Evolutionary conservation across 2,888 invertebrate species (phyloP), one percentile per base, ranked within the genome.

Genomic region (Thymelicus acteon): DNA sequence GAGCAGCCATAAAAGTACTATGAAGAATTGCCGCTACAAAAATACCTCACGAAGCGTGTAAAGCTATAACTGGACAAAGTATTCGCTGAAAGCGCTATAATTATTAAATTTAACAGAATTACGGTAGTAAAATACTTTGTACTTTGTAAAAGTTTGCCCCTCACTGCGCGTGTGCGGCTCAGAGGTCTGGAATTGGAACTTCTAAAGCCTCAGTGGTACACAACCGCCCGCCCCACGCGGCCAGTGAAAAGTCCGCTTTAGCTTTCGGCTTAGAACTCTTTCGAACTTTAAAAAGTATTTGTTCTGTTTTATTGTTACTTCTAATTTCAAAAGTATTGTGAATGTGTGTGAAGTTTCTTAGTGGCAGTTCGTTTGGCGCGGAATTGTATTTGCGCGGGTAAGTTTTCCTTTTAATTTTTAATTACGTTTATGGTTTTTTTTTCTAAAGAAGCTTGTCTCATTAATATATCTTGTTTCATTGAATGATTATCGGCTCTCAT

Each of bases 101-200:
- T 71, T 65, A 71, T 71, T 71, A 71, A 65, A 60, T 71, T 60
- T 71, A 71, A 65, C 60, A 44, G 54, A 65, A 65, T 70, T 70
- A 70, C 40, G 58, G 48, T 44, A 15, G 64, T 70, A 69, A 70
- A 68, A 70, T 58, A 57, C 70, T 70, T 70, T 52, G 48, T 60
- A 69, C 69, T 69, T 69, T 63, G 69, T 69, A 63, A 64, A 67
- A 70, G 64, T 70, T 70, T 60, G 54, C 54, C 7, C 0, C 39
- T 6, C 8, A 64, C 60, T 70, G 70, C 70, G 70, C 70, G 60
- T 70, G 70, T 70, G 70, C 70, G 49, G 60, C n/a, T 6, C 12
- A n/a, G 44, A 31, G 64, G 64, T 63, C 58, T 48, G 47, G n/a
- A 69, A 48, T 15, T 47, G 40, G 58, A 58, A 68, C 19, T 57